These are phyloP conservation scores for Plebejus argus DNA, from an alignment of 2,888 invertebrate species.

Conservation along the genomic window DNA sequence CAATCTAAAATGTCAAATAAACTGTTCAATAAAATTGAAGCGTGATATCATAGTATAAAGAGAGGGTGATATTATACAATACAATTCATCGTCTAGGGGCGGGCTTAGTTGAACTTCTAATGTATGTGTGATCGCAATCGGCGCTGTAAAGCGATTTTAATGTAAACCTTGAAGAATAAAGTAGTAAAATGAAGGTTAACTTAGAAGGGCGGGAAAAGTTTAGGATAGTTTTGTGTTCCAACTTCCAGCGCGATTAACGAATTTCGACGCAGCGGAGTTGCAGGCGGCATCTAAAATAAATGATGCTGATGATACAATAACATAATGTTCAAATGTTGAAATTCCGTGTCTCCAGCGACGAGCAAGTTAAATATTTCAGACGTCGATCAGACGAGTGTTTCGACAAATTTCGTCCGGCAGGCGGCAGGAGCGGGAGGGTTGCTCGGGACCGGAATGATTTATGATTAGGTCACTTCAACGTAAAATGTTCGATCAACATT, in stretches of 20 bases:
- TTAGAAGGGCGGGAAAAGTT: no score
- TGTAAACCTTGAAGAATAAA: no score
- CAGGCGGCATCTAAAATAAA: background rate
- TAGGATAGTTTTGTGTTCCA: background rate
- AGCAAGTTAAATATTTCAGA: background rate
- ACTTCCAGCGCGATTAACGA: no score
- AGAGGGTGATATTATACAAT: no score
- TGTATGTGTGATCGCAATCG: no score
- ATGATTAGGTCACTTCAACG: slow-evolving; percentile 19
- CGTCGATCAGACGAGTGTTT: slow-evolving; percentile 18
- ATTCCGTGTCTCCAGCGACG: background rate
- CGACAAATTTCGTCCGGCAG: slow-evolving; percentile 14
- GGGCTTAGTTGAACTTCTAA: no score
- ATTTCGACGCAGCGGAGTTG: background rate
- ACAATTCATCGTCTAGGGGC: no score
- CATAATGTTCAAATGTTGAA: background rate
- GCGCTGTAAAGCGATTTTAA: no score
- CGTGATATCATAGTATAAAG: no score
- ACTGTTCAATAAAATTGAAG: no score
- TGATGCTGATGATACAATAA: background rate
- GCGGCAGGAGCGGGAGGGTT: background rate
- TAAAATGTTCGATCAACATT: slow-evolving; percentile 12
- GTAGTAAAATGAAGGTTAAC: no score
- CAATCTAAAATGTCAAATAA: no score
- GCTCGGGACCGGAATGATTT: slow-evolving; percentile 15